Evolutionary conservation across 2,797 vertebrate species (phyloP).

Genomic region (Poeciliopsis paucimaculata): DNA sequence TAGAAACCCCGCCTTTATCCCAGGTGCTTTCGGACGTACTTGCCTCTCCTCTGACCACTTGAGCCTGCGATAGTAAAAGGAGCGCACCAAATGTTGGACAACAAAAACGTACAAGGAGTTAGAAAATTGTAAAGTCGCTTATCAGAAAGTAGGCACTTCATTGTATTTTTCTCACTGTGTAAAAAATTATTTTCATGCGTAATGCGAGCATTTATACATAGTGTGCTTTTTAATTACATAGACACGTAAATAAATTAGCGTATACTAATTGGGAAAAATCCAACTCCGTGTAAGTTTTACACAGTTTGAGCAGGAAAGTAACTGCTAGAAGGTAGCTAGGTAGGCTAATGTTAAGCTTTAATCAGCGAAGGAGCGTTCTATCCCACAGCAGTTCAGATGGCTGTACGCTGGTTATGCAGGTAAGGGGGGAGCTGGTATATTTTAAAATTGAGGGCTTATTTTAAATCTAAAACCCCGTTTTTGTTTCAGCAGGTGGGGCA

Average conservation of each 20-base stretch:
- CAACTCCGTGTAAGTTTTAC: conserved; percentile 64
- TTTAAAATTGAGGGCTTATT: not conserved
- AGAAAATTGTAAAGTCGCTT: not conserved
- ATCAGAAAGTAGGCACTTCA: accelerated
- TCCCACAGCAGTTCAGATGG: conserved; percentile 70
- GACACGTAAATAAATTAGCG: accelerated
- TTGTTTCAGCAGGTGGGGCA: conserved; percentile 54
- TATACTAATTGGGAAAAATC: not conserved
- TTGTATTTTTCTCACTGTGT: accelerated
- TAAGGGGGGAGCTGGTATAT: conserved; percentile 50
- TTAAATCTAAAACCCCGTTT: not conserved
- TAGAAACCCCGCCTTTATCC: not conserved
- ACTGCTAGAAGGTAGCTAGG: conserved; percentile 52
- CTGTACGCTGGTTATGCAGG: conserved; percentile 86
- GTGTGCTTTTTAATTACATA: accelerated
- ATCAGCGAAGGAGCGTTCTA: conserved; percentile 41
- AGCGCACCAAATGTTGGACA: conserved; percentile 46
- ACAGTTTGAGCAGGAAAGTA: conserved; percentile 34
- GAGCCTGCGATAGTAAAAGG: not conserved
- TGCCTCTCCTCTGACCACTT: not conserved
- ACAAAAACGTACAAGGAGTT: conserved; percentile 39
- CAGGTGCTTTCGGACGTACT: not conserved
- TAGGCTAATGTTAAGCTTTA: conserved; percentile 74
- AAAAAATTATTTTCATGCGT: accelerated
- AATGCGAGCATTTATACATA: accelerated